Conservation (phyloP, 2,888 invertebrate genomes). For the Drosophila subsilvestris region DNA sequence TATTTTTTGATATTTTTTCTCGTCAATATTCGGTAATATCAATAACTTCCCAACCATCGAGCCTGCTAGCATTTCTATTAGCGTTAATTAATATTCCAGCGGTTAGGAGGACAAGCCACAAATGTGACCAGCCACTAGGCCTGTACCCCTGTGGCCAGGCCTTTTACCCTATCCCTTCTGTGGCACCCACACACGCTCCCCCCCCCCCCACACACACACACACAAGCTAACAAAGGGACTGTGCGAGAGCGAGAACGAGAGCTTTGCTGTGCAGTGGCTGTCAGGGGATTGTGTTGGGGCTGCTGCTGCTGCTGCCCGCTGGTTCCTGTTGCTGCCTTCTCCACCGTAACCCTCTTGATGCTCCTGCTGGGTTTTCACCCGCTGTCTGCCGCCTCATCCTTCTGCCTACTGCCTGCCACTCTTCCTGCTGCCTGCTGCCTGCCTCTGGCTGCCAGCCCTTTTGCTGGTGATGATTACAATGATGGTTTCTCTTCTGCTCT, state of each 20-base stretch:
- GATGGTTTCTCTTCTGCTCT: slow-evolving; percentile 56
- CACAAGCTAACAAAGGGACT: slow-evolving; percentile 2
- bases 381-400: slow-evolving; percentile 7
- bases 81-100: slow-evolving; percentile 74
- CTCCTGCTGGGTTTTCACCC: slow-evolving; percentile 12
- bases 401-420: slow-evolving; percentile 1
- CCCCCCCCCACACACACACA: slow-evolving; percentile 14
- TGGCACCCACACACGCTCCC: slow-evolving; percentile 7
- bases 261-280: slow-evolving; percentile 1
- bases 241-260: slow-evolving; percentile 13
- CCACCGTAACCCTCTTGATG: background rate
- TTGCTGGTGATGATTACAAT: slow-evolving; percentile 77
- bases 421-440: slow-evolving; percentile 9
- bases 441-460: slow-evolving; percentile 32
- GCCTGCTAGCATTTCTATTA: slow-evolving; percentile 67
- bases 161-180: slow-evolving; percentile 6
- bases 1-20: slow-evolving; percentile 15
- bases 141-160: slow-evolving; percentile 2
- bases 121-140: slow-evolving; percentile 48
- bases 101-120: slow-evolving; percentile 45
- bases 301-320: slow-evolving; percentile 47
- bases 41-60: slow-evolving; percentile 23
- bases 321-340: slow-evolving; percentile 24
- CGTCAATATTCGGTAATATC: background rate
- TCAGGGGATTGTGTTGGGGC: background rate